Evolutionary conservation across 2,888 invertebrate genomes (phyloP).

Genomic region (Tenthredo livida): DNA sequence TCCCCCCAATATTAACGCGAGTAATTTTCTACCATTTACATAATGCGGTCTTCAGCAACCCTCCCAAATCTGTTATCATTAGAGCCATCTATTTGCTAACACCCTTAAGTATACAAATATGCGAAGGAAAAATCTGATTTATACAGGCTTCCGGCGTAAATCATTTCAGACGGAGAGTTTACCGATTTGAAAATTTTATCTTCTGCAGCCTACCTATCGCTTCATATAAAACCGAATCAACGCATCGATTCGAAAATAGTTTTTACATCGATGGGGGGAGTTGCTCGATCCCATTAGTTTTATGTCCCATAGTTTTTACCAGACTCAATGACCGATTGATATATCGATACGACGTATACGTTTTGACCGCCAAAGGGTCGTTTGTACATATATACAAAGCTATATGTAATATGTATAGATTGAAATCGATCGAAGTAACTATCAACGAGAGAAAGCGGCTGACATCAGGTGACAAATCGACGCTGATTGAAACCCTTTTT

Average conservation of each 20-base stretch:
- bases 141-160: not conserved
- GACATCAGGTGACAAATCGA: not conserved
- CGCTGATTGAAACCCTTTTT: not conserved
- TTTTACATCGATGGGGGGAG: not conserved
- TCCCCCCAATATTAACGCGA: not conserved
- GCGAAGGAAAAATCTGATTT: not conserved
- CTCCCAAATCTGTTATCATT: not conserved
- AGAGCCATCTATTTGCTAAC: not conserved
- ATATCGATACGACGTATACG: not conserved
- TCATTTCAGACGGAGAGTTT: not conserved
- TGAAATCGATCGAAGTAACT: not conserved
- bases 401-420: not conserved
- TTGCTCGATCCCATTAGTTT: not conserved
- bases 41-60: not conserved
- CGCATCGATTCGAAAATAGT: not conserved
- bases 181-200: not conserved
- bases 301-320: not conserved
- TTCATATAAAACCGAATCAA: not conserved
- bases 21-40: not conserved
- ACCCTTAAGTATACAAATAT: not conserved
- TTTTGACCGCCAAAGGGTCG: slow-evolving; percentile 9
- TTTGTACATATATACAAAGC: not conserved
- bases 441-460: not conserved
- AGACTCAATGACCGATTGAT: not conserved
- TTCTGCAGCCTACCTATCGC: not conserved